Evolutionary conservation across 1,140 invertebrate genomes (phyloP), one percentile per base, ranked within the genome.

Genomic region (Sweltsa coloradensis): DNA sequence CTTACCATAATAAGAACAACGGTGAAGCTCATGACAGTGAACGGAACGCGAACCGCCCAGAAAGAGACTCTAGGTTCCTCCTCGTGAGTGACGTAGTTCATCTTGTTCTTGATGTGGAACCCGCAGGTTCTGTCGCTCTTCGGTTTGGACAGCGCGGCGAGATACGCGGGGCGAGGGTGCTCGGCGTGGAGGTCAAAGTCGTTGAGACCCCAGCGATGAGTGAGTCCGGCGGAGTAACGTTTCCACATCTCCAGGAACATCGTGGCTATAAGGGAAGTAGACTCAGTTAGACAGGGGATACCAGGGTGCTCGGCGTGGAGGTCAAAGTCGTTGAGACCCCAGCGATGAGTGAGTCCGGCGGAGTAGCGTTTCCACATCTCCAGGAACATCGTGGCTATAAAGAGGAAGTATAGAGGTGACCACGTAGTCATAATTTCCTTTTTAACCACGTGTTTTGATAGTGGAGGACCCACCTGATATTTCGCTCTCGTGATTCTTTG

Each of bases 121-220:
- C n/a, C n/a, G n/a, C n/a, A n/a, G n/a, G n/a, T n/a, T n/a, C n/a
- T n/a, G n/a, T n/a, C n/a, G n/a, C n/a, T n/a, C 5, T 14, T 37
- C 5, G 34, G 22, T 18, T 37, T n/a, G 5, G 14, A 21, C 22
- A 37, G n/a, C 5, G 14, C 14, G 5, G 22, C 22, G 5, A 37
- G n/a, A 37, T 37, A 37, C n/a, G 16, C 34, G 16, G 34, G 34
- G 5, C 34, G 34, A 37, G 34, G 34, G 7, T 37, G 34, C n/a
- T 37, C 34, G 5, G 34, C 34, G 7, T 37, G 34, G 22, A 18
- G 16, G 5, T 5, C 22, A n/a, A 37, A 37, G 16, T 14, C 5
- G 16, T 14, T 18, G 16, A 18, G 34, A 21, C 34, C 34, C 34
- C 34, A 37, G n/a, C 34, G 34, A 37, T 37, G 34, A n/a, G 22